Evolutionary conservation across 2,797 vertebrate species (phyloP).

Genomic region (Myotis findleyi): DNA sequence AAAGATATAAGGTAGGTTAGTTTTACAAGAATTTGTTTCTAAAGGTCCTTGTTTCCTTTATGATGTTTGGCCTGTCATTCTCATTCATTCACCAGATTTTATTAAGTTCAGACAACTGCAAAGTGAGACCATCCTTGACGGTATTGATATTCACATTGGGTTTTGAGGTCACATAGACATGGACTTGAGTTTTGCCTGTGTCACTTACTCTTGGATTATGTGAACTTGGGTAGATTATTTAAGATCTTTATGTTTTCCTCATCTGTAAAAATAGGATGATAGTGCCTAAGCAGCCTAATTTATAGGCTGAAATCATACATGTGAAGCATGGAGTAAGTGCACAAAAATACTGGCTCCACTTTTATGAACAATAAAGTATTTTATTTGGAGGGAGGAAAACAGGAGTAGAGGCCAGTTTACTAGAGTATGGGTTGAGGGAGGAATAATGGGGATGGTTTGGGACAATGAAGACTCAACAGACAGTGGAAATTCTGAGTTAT

Average conservation of each 20-base stretch:
- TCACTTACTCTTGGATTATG: not conserved
- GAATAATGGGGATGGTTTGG: not conserved
- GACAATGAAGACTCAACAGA: not conserved
- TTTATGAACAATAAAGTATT: not conserved
- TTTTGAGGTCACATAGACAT: not conserved
- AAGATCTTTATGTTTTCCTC: not conserved
- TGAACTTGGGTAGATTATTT: not conserved
- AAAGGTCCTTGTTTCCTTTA: not conserved
- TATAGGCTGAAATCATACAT: not conserved
- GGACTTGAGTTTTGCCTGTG: not conserved
- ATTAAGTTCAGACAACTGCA: too few relatives aligned
- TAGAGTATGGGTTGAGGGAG: not conserved
- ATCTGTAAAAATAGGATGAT: not conserved
- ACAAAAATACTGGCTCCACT: not conserved
- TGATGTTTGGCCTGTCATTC: accelerated
- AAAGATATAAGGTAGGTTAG: not conserved
- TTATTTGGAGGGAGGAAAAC: not conserved
- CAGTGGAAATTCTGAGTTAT: not conserved
- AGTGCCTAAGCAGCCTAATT: not conserved
- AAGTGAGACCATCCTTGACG: accelerated
- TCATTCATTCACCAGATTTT: not conserved
- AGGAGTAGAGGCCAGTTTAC: not conserved
- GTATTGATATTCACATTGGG: too few relatives aligned
- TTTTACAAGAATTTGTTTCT: not conserved
- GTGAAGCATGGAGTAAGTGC: not conserved